Evolutionary conservation across 2,888 invertebrate species (phyloP).

Genomic region (Drosophila birchii): DNA sequence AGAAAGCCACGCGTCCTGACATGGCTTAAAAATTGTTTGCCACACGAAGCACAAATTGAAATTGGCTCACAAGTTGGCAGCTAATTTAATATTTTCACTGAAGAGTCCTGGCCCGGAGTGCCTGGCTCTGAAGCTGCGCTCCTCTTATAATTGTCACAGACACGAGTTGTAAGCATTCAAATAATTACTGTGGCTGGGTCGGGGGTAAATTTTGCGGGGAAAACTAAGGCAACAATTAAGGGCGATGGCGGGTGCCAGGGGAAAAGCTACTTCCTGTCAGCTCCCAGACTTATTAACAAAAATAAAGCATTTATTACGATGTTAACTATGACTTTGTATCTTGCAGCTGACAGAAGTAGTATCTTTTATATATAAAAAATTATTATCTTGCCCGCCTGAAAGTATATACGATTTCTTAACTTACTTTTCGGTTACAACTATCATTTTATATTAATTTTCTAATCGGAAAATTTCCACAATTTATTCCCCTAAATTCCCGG

Average conservation of each 20-base stretch:
- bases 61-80: constrained; percentile 73
- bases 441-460: background rate
- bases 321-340: background rate
- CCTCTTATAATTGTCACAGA: constrained; percentile 42
- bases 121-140: background rate
- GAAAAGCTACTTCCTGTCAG: background rate
- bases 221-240: constrained; percentile 4
- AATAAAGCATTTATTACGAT: background rate
- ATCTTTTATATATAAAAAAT: background rate
- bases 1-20: constrained; percentile 22
- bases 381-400: background rate
- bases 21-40: constrained; percentile 47
- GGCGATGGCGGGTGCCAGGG: background rate
- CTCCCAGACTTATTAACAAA: background rate
- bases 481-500: background rate
- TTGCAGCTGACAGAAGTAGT: background rate
- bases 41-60: constrained; percentile 65
- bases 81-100: constrained; percentile 67
- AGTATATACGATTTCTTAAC: background rate
- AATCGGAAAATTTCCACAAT: background rate
- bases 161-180: constrained; percentile 39
- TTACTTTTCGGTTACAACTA: background rate
- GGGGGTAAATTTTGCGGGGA: background rate
- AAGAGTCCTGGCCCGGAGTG: background rate
- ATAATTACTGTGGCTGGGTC: background rate